Percentiles rank a stretch among this genome's conserved stretches.
These are phyloP conservation scores for Molorchus minor DNA, from an alignment of 2,888 invertebrate genomes.

Conservation along the genomic window DNA sequence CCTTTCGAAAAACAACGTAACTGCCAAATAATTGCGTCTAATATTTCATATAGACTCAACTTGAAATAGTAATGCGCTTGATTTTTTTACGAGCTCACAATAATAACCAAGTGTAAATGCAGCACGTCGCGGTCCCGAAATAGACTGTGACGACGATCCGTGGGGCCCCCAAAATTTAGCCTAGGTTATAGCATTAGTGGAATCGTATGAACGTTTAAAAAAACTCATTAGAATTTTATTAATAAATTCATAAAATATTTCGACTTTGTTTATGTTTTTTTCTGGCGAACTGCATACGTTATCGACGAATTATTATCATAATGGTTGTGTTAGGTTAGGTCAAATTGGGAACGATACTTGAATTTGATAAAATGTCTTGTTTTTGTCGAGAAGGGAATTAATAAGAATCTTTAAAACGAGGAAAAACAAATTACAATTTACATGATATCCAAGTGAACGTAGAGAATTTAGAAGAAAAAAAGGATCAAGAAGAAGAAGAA, in stretches of 20 bases:
- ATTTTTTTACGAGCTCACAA: slow-evolving; percentile 3
- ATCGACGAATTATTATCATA: slow-evolving; percentile 18
- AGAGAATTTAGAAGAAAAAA: no score
- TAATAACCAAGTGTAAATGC: slow-evolving; percentile 3
- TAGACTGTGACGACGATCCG: not conserved
- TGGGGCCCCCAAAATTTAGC: slow-evolving; percentile 19
- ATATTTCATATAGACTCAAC: no score
- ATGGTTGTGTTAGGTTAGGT: slow-evolving; percentile 24
- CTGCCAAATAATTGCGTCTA: slow-evolving; percentile 3
- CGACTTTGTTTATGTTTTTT: slow-evolving; percentile 16
- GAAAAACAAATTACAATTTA: not conserved
- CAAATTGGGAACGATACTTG: not conserved
- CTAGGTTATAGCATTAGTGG: slow-evolving; percentile 17
- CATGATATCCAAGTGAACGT: no score
- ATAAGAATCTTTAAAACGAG: not conserved
- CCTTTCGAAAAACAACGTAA: not conserved
- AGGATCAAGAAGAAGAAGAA: no score
- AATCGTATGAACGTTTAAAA: not conserved
- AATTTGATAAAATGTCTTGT: slow-evolving; percentile 10
- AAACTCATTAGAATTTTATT: slow-evolving; percentile 2
- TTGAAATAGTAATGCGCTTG: no score
- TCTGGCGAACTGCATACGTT: not conserved
- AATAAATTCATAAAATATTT: slow-evolving; percentile 4
- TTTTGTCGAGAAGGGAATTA: not conserved
- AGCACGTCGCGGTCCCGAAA: not conserved